Base-by-base conservation (phyloP, 2,113 vertebrate genomes). In the Shinisaurus crocodilurus region DNA sequence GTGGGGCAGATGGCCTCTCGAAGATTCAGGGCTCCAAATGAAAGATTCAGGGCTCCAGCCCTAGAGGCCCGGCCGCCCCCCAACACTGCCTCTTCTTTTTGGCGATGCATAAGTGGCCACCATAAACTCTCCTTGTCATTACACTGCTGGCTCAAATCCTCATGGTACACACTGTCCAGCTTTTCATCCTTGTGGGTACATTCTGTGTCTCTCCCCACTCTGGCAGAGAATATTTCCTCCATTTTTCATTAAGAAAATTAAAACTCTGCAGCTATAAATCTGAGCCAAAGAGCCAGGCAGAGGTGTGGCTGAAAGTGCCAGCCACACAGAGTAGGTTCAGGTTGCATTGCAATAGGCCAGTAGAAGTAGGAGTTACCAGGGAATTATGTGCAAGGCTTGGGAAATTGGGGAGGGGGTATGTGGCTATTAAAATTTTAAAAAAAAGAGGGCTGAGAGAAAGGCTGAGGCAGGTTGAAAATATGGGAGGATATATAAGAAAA, bases 161-260 rank as follows among this genome's bases (percentile, higher is more conserved):
- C 50, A 15, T 16, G 18, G 13, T 8, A 18, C 20, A 60, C 40
- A 27, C 27, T n/a, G 12, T 10, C 23, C 74, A 54, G 32, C 25
- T 37, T 81, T 50, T 34, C 34, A 50, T 34, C 43, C 37, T 67
- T 80, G 3, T 15, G 2, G 8, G 65, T 32, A 15, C 34, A 3
- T 65, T 76, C 43, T 20, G 37, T 13, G 3, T 85, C 34, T 65
- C 20, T 60, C 25, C 25, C 13, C 4, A 6, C 9, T 63, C 40
- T 82, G 65, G 54, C 67, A 60, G 3, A 54, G 10, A 48, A 89
- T 20, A 40, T 12, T n/a, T 27, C n/a, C 40, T n/a, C 27, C 5
- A 48, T 67, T 48, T 82, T 89, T 63, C 89, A 86, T 90, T 86
- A 90, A 81, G 83, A 40, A 60, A 86, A 80, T 90, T 57, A 72